These are phyloP conservation scores for Oryzias melastigma DNA, from an alignment of 2,113 vertebrate genomes.

Conservation along the genomic window DNA sequence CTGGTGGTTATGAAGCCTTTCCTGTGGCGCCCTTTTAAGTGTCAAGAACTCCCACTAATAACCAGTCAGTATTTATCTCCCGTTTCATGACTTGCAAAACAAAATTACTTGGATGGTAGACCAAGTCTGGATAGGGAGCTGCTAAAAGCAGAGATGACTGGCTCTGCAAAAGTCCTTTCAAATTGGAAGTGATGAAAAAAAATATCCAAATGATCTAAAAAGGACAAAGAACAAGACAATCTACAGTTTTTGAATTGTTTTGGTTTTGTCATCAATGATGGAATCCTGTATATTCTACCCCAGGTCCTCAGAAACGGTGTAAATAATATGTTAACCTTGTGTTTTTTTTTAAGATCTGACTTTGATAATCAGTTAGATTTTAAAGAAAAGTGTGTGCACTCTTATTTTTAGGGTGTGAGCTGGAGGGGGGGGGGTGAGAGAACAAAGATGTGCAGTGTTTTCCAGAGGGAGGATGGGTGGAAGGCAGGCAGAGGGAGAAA, in stretches of 20 bases:
- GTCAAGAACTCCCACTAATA: conserved; percentile 21
- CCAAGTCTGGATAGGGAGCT: background rate
- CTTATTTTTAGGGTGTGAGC: conserved; percentile 56
- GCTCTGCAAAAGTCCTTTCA: too few species aligned
- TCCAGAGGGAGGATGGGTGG: conserved; percentile 68
- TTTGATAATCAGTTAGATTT: conserved; percentile 45
- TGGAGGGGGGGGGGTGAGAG: conserved; percentile 43
- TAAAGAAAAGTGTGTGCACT: conserved; percentile 30
- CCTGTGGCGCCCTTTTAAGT: conserved; percentile 33
- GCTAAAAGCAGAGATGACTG: too few species aligned
- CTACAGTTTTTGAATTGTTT: background rate
- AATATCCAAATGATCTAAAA: too few species aligned
- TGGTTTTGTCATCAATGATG: conserved; percentile 44
- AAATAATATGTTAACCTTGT: conserved; percentile 32
- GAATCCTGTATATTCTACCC: conserved; percentile 48
- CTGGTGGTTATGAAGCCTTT: conserved; percentile 45
- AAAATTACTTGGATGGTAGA: conserved; percentile 20
- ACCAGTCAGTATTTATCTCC: conserved; percentile 1
- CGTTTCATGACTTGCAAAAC: conserved; percentile 8
- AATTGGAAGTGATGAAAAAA: too few species aligned
- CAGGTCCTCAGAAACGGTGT: conserved; percentile 25
- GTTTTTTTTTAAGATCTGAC: conserved; percentile 31
- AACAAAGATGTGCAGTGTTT: conserved; percentile 79
- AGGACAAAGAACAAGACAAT: too few species aligned
- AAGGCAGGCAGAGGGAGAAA: conserved; percentile 35